Evolutionary conservation across 2,888 invertebrate species (phyloP).

Genomic region (Spisula solida): DNA sequence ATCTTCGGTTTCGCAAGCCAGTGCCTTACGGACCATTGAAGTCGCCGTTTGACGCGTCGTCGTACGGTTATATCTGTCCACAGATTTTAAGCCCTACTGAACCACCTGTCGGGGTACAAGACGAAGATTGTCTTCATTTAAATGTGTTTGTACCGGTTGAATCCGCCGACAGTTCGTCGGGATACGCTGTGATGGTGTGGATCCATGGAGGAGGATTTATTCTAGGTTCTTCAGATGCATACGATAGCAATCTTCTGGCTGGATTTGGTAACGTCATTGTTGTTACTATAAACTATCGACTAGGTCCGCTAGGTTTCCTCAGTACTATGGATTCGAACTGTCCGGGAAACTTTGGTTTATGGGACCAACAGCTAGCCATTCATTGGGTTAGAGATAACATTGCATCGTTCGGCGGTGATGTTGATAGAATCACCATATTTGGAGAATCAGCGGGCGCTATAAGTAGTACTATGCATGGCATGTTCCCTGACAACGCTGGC

Average conservation of each 20-base stretch:
- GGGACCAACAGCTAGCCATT: slow-evolving; percentile 97
- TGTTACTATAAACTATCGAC: slow-evolving; percentile 97
- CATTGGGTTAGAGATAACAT: slow-evolving; percentile 97
- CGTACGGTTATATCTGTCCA: slow-evolving; percentile 42
- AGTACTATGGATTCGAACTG: slow-evolving; percentile 93
- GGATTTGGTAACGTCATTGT: slow-evolving; percentile 90
- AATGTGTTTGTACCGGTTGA: slow-evolving; percentile 96
- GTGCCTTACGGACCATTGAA: neutral
- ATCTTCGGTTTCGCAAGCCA: slow-evolving; percentile 44
- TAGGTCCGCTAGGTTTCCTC: slow-evolving; percentile 96
- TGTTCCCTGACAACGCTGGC: slow-evolving; percentile 74
- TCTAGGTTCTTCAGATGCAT: slow-evolving; percentile 93
- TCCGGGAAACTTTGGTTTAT: slow-evolving; percentile 96
- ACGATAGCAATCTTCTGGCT: slow-evolving; percentile 35
- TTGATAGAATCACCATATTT: slow-evolving; percentile 76
- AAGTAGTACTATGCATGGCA: slow-evolving; percentile 73
- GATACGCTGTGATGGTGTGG: slow-evolving; percentile 94
- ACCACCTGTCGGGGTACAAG: slow-evolving; percentile 18
- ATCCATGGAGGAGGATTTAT: slow-evolving; percentile 97
- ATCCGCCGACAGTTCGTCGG: slow-evolving; percentile 5
- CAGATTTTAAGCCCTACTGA: slow-evolving; percentile 22
- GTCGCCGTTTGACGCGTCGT: slow-evolving; percentile 30
- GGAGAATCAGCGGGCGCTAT: slow-evolving; percentile 81
- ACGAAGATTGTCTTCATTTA: slow-evolving; percentile 97
- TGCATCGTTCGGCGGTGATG: slow-evolving; percentile 79